phyloP scores from a whole-genome alignment of 2,113 vertebrate genomes.

The Uria aalge region DNA sequence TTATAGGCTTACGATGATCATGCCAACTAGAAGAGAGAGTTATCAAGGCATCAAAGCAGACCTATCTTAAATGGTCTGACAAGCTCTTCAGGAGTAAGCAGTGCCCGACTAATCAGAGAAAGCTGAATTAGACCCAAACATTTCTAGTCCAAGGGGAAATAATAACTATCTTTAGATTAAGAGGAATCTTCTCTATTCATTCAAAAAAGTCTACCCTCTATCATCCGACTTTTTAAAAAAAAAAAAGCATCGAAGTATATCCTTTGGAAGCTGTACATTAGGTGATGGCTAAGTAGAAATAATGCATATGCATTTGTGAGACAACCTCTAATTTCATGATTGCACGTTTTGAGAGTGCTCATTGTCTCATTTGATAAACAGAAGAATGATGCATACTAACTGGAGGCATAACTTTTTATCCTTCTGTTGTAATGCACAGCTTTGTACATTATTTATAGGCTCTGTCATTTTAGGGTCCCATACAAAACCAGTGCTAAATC shows the following conservation, averaged over 20 bases:
- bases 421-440: neutral
- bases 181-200: neutral
- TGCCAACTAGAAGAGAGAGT: neutral
- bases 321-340: neutral
- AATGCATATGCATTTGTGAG: neutral
- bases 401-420: neutral
- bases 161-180: neutral
- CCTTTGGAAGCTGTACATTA: neutral
- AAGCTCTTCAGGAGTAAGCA: neutral
- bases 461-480: neutral
- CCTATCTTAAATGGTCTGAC: neutral
- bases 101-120: neutral
- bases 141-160: neutral
- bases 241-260: neutral
- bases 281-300: neutral
- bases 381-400: neutral
- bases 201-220: neutral
- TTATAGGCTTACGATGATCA: neutral
- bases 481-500: neutral
- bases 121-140: neutral
- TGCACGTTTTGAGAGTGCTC: neutral
- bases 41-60: neutral
- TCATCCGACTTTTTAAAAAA: neutral
- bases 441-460: neutral
- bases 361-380: neutral